These are phyloP conservation scores for Seriola quinqueradiata DNA, from an alignment of 2,113 vertebrate species.

Conservation along the genomic window DNA sequence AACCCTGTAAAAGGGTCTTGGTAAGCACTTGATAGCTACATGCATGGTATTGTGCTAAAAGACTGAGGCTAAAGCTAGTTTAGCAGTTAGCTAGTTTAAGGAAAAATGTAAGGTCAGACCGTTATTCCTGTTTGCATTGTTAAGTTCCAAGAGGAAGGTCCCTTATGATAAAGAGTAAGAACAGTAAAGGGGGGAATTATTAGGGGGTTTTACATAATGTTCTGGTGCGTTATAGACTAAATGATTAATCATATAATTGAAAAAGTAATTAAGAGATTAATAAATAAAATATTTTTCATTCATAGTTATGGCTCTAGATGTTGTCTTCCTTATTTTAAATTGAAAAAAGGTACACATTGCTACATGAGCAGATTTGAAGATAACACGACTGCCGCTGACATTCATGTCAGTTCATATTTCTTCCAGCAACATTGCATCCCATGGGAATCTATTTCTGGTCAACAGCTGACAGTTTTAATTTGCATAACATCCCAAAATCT, in stretches of 20 bases:
- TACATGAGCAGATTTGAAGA: conserved; percentile 13
- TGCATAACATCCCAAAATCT: conserved; percentile 38
- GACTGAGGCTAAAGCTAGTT: no score
- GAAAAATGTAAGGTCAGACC: no score
- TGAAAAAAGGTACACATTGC: background rate
- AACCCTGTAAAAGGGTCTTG: no score
- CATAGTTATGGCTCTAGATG: background rate
- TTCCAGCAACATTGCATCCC: conserved; percentile 22
- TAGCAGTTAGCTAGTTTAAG: no score
- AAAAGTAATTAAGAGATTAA: background rate
- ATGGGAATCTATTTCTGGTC: conserved; percentile 48
- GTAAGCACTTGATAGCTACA: no score
- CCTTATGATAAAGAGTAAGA: no score
- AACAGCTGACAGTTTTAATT: conserved; percentile 53
- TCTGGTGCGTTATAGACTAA: no score
- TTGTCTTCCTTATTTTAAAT: background rate
- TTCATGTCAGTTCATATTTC: conserved; percentile 55
- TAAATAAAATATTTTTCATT: background rate
- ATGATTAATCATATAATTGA: background rate
- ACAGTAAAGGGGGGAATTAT: no score
- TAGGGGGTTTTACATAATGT: no score
- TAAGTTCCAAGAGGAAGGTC: no score
- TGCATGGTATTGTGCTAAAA: no score
- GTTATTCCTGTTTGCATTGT: no score
- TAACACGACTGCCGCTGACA: conserved; percentile 41